Base-by-base conservation (phyloP, 2,113 vertebrate species). In the Benitochromis conjunctus region DNA sequence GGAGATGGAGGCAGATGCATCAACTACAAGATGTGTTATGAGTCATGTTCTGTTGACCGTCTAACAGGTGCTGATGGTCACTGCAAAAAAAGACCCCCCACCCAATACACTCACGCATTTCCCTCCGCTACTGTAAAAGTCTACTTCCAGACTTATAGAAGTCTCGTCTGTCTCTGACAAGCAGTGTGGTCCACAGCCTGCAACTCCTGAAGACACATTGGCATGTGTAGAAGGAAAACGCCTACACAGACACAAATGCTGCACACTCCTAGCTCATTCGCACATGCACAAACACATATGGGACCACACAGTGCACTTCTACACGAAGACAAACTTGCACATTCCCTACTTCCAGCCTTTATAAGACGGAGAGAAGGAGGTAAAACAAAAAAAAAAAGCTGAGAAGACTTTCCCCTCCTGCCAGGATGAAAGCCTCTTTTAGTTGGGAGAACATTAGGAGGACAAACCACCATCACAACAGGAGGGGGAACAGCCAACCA, bases 401-500 rank as follows among this genome's bases (percentile, higher is more conserved):
- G 82, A 87, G 91, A 83, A 91, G 90, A 90, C 82, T 90, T 85
- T 92, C 89, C 92, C 93, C 94, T 91, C 94, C 94, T 81, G 94
- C 94, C 88, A 94, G 90, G 94, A 95, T 95, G 92, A 95, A 95
- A 95, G 94, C 89, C 55, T 87, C 88, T 86, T 94, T 93, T 90
- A 92, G 92, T 86, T 84, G 87, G 88, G 88, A 92, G 94, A 92
- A 94, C 94, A 94, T 95, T 91, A 95, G 90, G 92, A 94, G 94
- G 94, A 95, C 94, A 95, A 95, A 95, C 93, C 92, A 90, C 82
- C 88, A 81, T 93, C 93, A 91, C 94, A 90, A 91, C 95, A 94
- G 95, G 95, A 90, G 95, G 94, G 92, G 93, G 87, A 94, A 93
- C 88, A 82, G 94, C 91, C 93, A 26, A 93, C 88, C 90, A 71